These are phyloP conservation scores for Myotis vivesi DNA, from an alignment of 2,797 vertebrate species.

Conservation along the genomic window DNA sequence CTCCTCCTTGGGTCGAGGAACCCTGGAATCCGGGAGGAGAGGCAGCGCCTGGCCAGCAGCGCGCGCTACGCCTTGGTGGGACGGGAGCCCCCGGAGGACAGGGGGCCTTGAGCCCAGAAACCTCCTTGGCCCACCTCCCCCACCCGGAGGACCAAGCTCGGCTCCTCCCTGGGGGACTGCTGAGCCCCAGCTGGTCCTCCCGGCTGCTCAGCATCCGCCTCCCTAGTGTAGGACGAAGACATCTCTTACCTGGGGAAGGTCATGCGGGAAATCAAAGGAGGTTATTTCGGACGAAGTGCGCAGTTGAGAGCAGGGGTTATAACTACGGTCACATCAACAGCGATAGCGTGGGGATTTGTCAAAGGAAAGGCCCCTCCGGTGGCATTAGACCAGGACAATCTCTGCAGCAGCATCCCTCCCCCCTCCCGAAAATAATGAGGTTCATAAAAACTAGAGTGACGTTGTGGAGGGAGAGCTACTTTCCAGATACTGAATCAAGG, in stretches of 20 bases:
- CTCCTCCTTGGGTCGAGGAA: rapidly evolving
- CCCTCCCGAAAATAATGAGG: neutral
- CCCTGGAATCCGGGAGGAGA: rapidly evolving
- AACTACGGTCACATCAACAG: neutral
- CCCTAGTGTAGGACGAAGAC: rapidly evolving
- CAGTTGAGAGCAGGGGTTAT: neutral
- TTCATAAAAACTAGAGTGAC: neutral
- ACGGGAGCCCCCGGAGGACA: neutral
- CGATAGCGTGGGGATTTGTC: neutral
- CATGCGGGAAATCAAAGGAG: neutral
- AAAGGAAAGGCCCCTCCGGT: neutral
- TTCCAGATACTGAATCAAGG: neutral
- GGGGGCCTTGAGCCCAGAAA: neutral
- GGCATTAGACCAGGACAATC: rapidly evolving
- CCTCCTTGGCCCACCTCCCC: no score
- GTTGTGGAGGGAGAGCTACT: neutral
- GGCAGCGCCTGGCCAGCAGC: neutral
- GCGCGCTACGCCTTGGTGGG: rapidly evolving
- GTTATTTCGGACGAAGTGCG: neutral
- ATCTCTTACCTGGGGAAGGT: neutral
- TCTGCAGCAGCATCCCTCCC: rapidly evolving
- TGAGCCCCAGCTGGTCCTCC: neutral
- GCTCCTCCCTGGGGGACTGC: rapidly evolving
- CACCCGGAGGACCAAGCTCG: neutral
- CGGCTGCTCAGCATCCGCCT: neutral